phyloP scores from a whole-genome alignment of 2,888 invertebrate genomes.

The Xanthorhoe designata region DNA sequence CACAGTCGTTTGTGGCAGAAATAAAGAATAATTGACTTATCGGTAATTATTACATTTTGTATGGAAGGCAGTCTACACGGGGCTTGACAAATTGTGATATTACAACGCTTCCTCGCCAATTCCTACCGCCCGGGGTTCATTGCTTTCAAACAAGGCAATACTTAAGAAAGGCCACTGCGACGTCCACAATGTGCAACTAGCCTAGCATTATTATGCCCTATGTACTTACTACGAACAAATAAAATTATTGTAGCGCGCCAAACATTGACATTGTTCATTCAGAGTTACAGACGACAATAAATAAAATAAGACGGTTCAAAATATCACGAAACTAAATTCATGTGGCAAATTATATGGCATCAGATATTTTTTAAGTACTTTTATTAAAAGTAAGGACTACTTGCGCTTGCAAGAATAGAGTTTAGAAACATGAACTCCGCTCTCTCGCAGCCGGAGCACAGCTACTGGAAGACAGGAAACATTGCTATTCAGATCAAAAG shows the following conservation, averaged over 20 bases:
- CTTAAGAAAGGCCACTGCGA: constrained; percentile 78
- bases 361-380: constrained; percentile 81
- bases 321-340: constrained; percentile 82
- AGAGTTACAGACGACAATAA: constrained; percentile 71
- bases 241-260: constrained; percentile 59
- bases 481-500: constrained; percentile 81
- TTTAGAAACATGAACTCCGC: constrained; percentile 52
- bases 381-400: constrained; percentile 67
- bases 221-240: constrained; percentile 64
- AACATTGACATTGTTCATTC: constrained; percentile 66
- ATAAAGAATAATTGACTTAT: constrained; percentile 24
- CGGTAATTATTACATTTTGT: neutral
- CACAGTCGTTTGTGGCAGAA: constrained; percentile 27
- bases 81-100: constrained; percentile 30
- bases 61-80: constrained; percentile 35
- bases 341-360: constrained; percentile 85
- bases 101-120: constrained; percentile 38
- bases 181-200: constrained; percentile 75
- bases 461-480: constrained; percentile 83
- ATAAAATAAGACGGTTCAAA: constrained; percentile 77
- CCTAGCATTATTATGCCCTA: constrained; percentile 77
- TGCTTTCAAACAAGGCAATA: constrained; percentile 75
- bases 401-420: constrained; percentile 51
- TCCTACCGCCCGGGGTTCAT: constrained; percentile 60
- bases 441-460: constrained; percentile 60